phyloP scores from a whole-genome alignment of 2,113 vertebrate species.

The Malurus elegans region DNA sequence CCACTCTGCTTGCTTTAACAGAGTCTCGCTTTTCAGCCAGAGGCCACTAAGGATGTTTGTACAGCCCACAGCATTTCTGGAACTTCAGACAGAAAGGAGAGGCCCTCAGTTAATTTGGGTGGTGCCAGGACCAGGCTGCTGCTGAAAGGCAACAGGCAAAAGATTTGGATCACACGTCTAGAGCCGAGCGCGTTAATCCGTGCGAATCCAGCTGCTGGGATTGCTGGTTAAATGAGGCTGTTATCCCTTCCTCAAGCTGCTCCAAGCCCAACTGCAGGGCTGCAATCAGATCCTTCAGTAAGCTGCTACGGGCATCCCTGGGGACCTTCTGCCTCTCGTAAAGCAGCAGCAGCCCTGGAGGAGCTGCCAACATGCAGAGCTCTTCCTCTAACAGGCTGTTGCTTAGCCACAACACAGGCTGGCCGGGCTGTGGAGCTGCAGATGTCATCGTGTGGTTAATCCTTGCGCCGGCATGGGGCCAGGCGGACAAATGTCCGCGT shows the following conservation, averaged over 20 bases:
- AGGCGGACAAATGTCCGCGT: not conserved
- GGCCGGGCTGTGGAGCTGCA: not conserved
- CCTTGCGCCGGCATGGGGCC: not conserved
- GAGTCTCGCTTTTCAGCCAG: not conserved
- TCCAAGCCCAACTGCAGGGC: not conserved
- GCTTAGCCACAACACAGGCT: conserved; percentile 13
- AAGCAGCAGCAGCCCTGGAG: not conserved
- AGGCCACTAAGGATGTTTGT: not conserved
- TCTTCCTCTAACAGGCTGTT: conserved; percentile 3
- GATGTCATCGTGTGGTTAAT: not conserved
- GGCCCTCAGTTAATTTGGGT: not conserved
- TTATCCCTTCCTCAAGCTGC: not conserved
- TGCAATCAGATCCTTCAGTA: not conserved
- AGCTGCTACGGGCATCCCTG: not conserved
- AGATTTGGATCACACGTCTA: not conserved
- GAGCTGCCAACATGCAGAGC: not conserved
- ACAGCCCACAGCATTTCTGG: not conserved
- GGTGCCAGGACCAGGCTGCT: not conserved
- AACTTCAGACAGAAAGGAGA: not conserved
- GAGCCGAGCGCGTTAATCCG: not conserved
- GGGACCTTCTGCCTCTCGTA: not conserved
- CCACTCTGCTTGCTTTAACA: not conserved
- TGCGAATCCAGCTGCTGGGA: not conserved
- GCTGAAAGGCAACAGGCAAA: not conserved
- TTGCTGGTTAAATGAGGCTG: not conserved